Evolutionary conservation across 2,888 invertebrate genomes (phyloP), one percentile per base, ranked within the genome.

Genomic region (Melieria omissa): DNA sequence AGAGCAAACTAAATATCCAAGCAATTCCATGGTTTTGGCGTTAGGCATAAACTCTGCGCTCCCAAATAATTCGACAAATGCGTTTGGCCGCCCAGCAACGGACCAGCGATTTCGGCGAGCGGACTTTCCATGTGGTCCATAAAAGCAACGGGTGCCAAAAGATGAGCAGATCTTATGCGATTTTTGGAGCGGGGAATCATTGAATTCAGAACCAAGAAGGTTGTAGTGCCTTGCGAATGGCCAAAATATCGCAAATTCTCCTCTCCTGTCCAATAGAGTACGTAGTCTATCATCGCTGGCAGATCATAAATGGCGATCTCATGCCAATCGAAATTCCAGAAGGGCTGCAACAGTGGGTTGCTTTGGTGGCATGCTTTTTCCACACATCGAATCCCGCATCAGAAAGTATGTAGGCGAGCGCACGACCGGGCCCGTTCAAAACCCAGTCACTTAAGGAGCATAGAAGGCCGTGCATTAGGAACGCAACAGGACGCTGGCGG

Each of bases 191-290:
- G 41, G 5, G 82, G 79, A 46, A 8, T 76, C 75, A 81, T 78
- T 4, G 83, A 81, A 72, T 80, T 78, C 81, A 83, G 79, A 0
- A 92, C 92, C 81, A 92, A 93, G 77, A 93, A 90, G 80, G 91
- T 89, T 0, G 95, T 93, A 0, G 94, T 93, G 0, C 97, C 97
- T 92, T 97, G 96, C 0, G 96, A 97, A 86, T 97, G 96, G 0
- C 97, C 97, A 61, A 96, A 88, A 84, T 96, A 97, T n/a, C 81
- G 80, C 12, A 83, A 67, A 63, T 84, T 71, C 8, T 70, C n/a
- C 60, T 80, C 75, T 4, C 80, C 80, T 0, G 83, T 84, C 4
- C 49, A 9, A 5, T 73, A n/a, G 12, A 84, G 84, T 1, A 91
- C 88, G 79, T 93, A 92, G 83, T 96, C 92, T 71, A 98, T 90